A percentile compares a stretch with the other conserved stretches of the same genome.
Conservation (phyloP, 2,888 invertebrate genomes). For the Drosophila multiciliata region DNA sequence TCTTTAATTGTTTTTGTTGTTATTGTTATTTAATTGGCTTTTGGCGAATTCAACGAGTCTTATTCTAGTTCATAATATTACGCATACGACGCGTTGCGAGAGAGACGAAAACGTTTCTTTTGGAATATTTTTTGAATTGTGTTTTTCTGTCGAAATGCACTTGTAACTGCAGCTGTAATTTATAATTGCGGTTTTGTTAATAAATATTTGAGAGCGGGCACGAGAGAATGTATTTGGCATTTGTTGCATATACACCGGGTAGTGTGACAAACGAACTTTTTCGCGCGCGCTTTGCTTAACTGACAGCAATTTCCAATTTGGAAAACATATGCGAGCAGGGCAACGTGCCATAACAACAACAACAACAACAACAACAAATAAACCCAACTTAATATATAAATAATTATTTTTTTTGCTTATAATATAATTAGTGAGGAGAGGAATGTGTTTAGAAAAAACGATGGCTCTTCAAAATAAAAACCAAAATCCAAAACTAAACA, state of each 20-base stretch:
- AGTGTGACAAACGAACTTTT: slow-evolving; percentile 38
- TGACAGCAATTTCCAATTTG: slow-evolving; percentile 61
- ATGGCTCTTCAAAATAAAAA: slow-evolving; percentile 12
- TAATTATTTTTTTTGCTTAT: slow-evolving; percentile 26
- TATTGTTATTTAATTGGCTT: slow-evolving; percentile 21
- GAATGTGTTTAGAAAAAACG: slow-evolving; percentile 22
- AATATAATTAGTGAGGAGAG: slow-evolving; percentile 34
- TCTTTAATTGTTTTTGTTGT: slow-evolving; percentile 4
- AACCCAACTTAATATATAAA: slow-evolving; percentile 10
- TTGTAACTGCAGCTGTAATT: slow-evolving; percentile 43
- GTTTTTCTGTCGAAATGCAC: slow-evolving; percentile 26
- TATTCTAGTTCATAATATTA: slow-evolving; percentile 36
- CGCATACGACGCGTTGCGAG: slow-evolving; percentile 55
- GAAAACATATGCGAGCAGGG: slow-evolving; percentile 33
- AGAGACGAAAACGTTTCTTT: slow-evolving; percentile 4
- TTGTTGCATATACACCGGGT: slow-evolving; percentile 70
- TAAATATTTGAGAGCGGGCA: slow-evolving; percentile 35
- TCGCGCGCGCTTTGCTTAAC: slow-evolving; percentile 60
- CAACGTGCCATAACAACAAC: slow-evolving; percentile 38
- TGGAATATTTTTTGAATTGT: neutral
- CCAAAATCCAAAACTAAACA: slow-evolving; percentile 19
- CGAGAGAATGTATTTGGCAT: slow-evolving; percentile 33
- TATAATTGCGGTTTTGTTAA: slow-evolving; percentile 46
- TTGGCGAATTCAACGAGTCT: slow-evolving; percentile 8
- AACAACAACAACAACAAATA: slow-evolving; percentile 19